These are phyloP conservation scores for Pteromalus puparum DNA, from an alignment of 1,140 invertebrate species.

Conservation along the genomic window DNA sequence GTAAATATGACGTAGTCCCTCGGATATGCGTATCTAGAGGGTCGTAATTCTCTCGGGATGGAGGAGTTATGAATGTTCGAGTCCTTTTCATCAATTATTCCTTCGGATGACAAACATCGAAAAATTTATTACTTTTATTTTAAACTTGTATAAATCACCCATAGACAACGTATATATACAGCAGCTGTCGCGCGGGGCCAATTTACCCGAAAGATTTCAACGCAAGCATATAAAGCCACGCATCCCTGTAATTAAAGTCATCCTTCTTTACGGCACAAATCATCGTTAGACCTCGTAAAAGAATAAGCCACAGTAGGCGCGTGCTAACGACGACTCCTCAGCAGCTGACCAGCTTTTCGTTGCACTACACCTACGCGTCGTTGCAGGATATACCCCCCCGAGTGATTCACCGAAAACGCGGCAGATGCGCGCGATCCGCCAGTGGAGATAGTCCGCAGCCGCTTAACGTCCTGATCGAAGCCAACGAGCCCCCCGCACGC, in stretches of 20 bases:
- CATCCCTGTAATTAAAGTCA: slow-evolving; percentile 24
- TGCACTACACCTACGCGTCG: neutral
- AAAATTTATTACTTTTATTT: slow-evolving; percentile 4
- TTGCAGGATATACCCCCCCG: neutral
- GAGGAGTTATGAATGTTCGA: slow-evolving; percentile 44
- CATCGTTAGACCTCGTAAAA: slow-evolving; percentile 57
- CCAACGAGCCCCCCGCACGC: neutral
- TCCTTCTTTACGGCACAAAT: slow-evolving; percentile 59
- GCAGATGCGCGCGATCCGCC: slow-evolving; percentile 73
- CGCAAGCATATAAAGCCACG: neutral
- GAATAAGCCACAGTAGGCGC: neutral
- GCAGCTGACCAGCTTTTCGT: slow-evolving; percentile 65
- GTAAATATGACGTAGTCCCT: slow-evolving; percentile 13
- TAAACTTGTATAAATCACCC: neutral
- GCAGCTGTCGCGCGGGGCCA: neutral
- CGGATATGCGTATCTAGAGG: neutral
- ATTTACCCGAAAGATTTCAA: neutral
- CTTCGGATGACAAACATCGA: neutral
- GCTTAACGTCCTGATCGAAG: slow-evolving; percentile 7
- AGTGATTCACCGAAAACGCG: slow-evolving; percentile 72
- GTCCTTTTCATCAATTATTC: slow-evolving; percentile 35
- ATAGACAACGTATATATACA: too few species aligned
- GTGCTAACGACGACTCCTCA: slow-evolving; percentile 49
- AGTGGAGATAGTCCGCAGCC: slow-evolving; percentile 62
- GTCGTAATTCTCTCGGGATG: slow-evolving; percentile 64